Evolutionary conservation across 2,888 invertebrate genomes (phyloP), one percentile per base, ranked within the genome.

Genomic region (Euplexia lucipara): DNA sequence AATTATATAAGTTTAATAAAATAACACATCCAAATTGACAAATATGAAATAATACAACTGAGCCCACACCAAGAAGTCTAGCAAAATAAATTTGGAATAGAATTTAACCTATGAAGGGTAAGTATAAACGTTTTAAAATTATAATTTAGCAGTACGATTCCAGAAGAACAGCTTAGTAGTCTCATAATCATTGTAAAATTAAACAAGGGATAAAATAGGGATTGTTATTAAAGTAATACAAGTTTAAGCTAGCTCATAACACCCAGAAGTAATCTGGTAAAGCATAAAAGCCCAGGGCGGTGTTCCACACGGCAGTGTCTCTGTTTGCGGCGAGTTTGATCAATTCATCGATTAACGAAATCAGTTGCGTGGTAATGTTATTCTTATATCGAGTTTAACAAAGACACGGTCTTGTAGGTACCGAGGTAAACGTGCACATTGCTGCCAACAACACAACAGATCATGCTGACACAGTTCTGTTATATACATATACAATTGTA

Each of bases 11-110:
- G 48, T 39, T 51, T 63, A 20, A 64, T 71, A 70, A 71, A 70
- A 54, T 57, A 71, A 65, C 69, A 71, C 71, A 71, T 71, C 22
- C n/a, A 47, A 26, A 47, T 51, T 70, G 57, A 47, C 30, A 49
- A 20, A 47, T n/a, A n/a, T n/a, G n/a, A n/a, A n/a, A n/a, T 47
- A 66, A 66, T n/a, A 64, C 44, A 52, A 57, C 57, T 65, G 34
- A 70, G 65, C 72, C 57, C 57, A 68, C 68, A 56, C 51, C 45
- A 65, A 65, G 51, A 70, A 57, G 51, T 41, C 45, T 52, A 64
- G n/a, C 20, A 58, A 63, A 65, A n/a, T 22, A 26, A 20, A 39
- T 30, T 3, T 35, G 47, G 5, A 68, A 66, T 42, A 70, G 57
- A 48, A 42, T 20, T 39, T 3, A 57, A 41, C 57, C 22, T 57